Evolutionary conservation across 2,888 invertebrate genomes (phyloP), one percentile per base, ranked within the genome.

Genomic region (Steinernema carpocapsae): DNA sequence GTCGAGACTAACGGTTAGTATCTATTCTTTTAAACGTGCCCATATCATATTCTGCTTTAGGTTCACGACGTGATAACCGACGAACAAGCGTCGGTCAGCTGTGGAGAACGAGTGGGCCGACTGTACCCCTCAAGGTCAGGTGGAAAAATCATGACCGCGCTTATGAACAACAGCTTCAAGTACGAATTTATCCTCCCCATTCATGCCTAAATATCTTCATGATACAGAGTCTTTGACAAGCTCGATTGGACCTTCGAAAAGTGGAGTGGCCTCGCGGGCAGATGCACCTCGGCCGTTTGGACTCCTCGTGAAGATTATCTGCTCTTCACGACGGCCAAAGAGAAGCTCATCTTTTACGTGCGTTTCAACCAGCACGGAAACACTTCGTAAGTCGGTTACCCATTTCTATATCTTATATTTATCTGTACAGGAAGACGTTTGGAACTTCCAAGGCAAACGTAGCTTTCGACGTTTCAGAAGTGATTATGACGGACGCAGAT

Each of bases 171-270:
- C 26, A 26, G 24, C 1, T 24, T 56, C 26, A 56, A 56, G 56
- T 56, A 56, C 6, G 51, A 6, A 10, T 14, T 14, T 7, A 10
- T 51, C 19, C 12, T 19, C 10, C 6, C 19, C 6, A 6, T 6
- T 6, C n/a, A 19, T 6, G 51, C n/a, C 10, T 19, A 17, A 17
- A 51, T 19, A 12, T 10, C 10, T 51, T 19, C 12, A 10, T n/a
- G 6, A 6, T 51, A 12, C 56, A 56, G 56, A 17, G 56, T 56
- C 6, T 56, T 56, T 17, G 56, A 56, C 22, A 56, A 56, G 26
- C 12, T 56, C 6, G 56, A 56, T 19, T 56, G 56, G 56, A 56
- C 56, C 26, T 56, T 24, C 26, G 56, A 56, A 17, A 56, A 22
- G 22, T 56, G 56, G 56, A 26, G 56, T 7, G 56, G 26, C 26